Conservation (phyloP, 2,888 invertebrate species). For the Trachelus iudaicus region DNA sequence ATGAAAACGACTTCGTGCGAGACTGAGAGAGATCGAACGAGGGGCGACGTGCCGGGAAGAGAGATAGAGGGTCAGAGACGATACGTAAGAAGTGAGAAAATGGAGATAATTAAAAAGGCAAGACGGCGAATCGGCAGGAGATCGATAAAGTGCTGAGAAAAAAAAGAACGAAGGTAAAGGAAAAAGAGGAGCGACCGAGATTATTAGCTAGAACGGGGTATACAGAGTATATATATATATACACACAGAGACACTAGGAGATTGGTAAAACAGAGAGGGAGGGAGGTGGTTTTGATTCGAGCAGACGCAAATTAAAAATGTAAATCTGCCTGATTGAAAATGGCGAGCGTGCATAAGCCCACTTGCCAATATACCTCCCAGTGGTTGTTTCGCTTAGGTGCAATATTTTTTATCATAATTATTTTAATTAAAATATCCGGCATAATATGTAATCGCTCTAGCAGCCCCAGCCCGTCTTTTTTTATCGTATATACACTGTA, state of each 20-base stretch:
- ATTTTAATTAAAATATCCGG: slow-evolving; percentile 19
- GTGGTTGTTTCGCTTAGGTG: background rate
- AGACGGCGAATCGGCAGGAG: slow-evolving; percentile 14
- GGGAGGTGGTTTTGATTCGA: background rate
- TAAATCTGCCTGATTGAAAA: slow-evolving; percentile 55
- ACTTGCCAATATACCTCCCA: background rate
- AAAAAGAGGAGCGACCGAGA: slow-evolving; percentile 2
- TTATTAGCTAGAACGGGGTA: background rate
- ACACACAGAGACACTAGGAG: no score
- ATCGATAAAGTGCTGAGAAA: background rate
- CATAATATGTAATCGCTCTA: background rate
- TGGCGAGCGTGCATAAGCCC: slow-evolving; percentile 20
- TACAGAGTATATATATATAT: background rate
- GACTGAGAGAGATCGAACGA: slow-evolving; percentile 2
- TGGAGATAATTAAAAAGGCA: slow-evolving; percentile 55
- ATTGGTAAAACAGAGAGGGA: no score
- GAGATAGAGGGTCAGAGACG: no score
- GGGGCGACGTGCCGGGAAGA: background rate
- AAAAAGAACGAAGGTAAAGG: background rate
- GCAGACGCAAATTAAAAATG: slow-evolving; percentile 46
- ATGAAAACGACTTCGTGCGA: slow-evolving; percentile 17
- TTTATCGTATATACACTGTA: background rate
- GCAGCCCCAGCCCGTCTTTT: background rate
- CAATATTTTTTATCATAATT: slow-evolving; percentile 27
- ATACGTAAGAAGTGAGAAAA: slow-evolving; percentile 51